phyloP scores from a whole-genome alignment of 2,113 vertebrate genomes.

The Oncorhynchus clarkii region DNA sequence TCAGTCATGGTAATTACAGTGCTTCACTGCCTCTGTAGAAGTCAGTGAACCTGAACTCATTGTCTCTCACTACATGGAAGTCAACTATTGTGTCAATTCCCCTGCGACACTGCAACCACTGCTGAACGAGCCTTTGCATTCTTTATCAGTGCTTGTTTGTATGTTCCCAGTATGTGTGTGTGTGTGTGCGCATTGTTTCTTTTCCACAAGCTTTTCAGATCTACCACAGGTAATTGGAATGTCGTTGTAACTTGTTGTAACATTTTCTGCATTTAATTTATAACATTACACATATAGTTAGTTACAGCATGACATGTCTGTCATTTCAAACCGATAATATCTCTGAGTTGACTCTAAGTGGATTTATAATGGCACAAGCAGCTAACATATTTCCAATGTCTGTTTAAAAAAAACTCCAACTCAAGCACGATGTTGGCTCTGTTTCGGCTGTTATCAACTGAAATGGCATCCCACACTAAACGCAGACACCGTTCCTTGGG shows the following conservation, averaged over 20 bases:
- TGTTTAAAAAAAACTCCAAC: constrained; percentile 40
- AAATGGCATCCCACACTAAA: constrained; percentile 32
- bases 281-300: constrained; percentile 40
- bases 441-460: constrained; percentile 35
- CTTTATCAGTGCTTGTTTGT: constrained; percentile 42
- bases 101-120: constrained; percentile 44
- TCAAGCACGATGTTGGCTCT: constrained; percentile 3
- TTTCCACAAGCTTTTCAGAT: constrained; percentile 14
- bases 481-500: too few species aligned
- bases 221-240: constrained; percentile 43
- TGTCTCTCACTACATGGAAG: constrained; percentile 64
- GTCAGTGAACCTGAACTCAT: constrained; percentile 70
- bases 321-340: constrained; percentile 28
- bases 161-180: background rate
- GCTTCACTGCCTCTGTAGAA: constrained; percentile 65
- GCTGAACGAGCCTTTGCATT: constrained; percentile 57
- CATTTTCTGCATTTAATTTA: constrained; percentile 49
- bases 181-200: background rate
- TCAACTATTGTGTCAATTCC: constrained; percentile 68
- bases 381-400: constrained; percentile 43
- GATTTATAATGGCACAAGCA: constrained; percentile 1
- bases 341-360: constrained; percentile 8
- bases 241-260: constrained; percentile 24
- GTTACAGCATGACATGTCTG: constrained; percentile 34
- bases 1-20: constrained; percentile 62